Percentiles rank a stretch among this genome's conserved stretches.
Conservation (phyloP, 2,888 invertebrate genomes). For the Trissoscelio sp. region DNA sequence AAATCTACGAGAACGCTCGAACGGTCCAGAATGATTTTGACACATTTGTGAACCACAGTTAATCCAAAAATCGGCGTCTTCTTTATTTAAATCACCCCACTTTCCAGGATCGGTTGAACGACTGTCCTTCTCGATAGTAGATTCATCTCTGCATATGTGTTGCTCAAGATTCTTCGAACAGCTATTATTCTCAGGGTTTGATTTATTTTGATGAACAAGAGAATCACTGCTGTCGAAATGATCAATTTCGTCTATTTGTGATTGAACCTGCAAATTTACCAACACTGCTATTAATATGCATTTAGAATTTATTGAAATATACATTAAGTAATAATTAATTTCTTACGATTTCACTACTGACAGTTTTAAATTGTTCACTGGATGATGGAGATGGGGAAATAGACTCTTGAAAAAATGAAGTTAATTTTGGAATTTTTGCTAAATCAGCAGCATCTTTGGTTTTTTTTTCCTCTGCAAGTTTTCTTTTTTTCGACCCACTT, state of each 20-base stretch:
- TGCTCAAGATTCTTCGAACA: background rate
- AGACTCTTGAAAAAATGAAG: constrained; percentile 23
- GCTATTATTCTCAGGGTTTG: background rate
- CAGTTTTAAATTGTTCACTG: background rate
- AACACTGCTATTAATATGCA: too few relatives aligned
- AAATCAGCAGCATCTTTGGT: constrained; percentile 9
- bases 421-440: constrained; percentile 26
- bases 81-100: background rate
- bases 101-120: constrained; percentile 25
- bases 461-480: constrained; percentile 26
- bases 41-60: constrained; percentile 28
- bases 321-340: background rate
- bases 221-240: too few relatives aligned
- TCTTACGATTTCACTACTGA: constrained; percentile 13
- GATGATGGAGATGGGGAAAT: background rate
- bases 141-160: too few relatives aligned
- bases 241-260: too few relatives aligned
- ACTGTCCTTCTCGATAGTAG: constrained; percentile 2
- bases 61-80: constrained; percentile 34
- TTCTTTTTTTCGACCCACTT: constrained; percentile 18
- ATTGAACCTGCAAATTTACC: too few relatives aligned
- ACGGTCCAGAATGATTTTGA: constrained; percentile 41
- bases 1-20: constrained; percentile 22
- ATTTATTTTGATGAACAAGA: background rate
- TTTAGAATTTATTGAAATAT: too few relatives aligned